Base-by-base conservation (phyloP, 2,797 vertebrate genomes). In the Lutjanus argentimaculatus region DNA sequence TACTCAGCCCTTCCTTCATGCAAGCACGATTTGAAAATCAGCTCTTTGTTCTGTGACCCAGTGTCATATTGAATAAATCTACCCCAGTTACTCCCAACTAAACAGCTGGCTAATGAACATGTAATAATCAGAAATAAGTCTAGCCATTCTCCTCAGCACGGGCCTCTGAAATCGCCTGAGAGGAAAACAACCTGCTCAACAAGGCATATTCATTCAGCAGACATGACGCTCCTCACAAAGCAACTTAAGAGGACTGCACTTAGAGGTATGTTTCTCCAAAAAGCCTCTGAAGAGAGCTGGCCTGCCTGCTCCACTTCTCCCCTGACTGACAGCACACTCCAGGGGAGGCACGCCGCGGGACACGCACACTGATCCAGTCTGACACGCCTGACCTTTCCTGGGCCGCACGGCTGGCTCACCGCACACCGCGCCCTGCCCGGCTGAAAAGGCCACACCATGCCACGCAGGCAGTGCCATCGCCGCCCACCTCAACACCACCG, bases 301-400 rank as follows among this genome's bases (percentile, higher is more conserved):
- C 58, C 72, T 77, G 79, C 83, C 83, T 83, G 88, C 88, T 85
- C 75, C 79, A 83, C 88, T 90, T 91, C 84, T 88, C 82, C 64
- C 68, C 81, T 93, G 92, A 95, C 80, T 90, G 93, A 92, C 93
- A 91, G 88, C 85, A 51, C 76, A 83, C 93, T 93, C 90, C 85
- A 72, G 90, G 88, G 85, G 85, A 88, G 79, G 73, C 79, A 52
- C 69, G 49, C 86, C 36, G 80, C 74, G 83, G 81, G 92, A 94
- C 89, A 86, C 67, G 49, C 86, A 82, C 87, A 65, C 91, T 94
- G 94, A 96, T 96, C 88, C 83, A 80, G 86, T 88, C 89, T 94
- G 95, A 96, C 95, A 94, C 36, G 70, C 77, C 83, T 95, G 95
- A 96, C 95, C 95, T 96, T 95, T 96, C 85, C 80, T 21, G 84